Conservation (phyloP, 2,113 vertebrate species). For the Gobiocypris rarus region DNA sequence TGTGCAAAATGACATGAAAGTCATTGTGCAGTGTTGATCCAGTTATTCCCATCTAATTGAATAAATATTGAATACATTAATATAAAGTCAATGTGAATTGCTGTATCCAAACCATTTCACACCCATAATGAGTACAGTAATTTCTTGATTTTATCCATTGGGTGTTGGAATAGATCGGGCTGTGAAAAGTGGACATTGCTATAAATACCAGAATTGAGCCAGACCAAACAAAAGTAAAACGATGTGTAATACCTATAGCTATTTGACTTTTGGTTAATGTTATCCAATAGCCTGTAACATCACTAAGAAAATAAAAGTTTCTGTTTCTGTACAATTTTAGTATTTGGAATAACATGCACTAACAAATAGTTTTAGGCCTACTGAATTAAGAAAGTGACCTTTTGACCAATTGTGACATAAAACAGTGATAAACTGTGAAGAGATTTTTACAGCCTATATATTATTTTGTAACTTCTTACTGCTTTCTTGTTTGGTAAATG, state of each 20-base stretch:
- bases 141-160: neutral
- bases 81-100: neutral
- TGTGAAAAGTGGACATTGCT: neutral
- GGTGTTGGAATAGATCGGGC: neutral
- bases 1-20: neutral
- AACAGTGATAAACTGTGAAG: neutral
- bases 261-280: neutral
- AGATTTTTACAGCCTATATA: neutral
- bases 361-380: too few species aligned
- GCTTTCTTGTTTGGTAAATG: neutral
- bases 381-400: too few species aligned
- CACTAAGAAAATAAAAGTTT: too few species aligned
- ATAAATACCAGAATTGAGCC: neutral
- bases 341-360: too few species aligned
- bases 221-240: neutral
- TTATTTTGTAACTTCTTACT: neutral
- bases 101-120: neutral
- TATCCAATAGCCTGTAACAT: too few species aligned
- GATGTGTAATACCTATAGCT: neutral
- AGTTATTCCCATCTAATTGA: neutral
- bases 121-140: neutral
- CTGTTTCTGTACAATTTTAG: too few species aligned
- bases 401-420: neutral
- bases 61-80: conserved; percentile 3
- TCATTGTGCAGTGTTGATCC: neutral